Evolutionary conservation across 2,113 vertebrate genomes (phyloP), one percentile per base, ranked within the genome.

Genomic region (Colinus virginianus): DNA sequence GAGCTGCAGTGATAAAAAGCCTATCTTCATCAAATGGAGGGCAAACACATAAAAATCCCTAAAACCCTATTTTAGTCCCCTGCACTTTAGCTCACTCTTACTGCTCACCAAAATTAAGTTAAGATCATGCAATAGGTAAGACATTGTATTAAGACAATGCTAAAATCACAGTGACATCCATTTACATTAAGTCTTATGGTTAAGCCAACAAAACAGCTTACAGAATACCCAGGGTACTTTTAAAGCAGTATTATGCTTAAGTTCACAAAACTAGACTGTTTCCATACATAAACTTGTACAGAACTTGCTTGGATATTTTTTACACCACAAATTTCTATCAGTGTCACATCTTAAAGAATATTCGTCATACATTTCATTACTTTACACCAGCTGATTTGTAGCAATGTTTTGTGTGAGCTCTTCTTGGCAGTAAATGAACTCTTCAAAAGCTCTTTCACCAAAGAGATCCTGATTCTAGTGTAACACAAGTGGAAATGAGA

Each of bases 401-500:
- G 68, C 28, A 74, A n/a, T n/a, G 82, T 36, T 93, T 75, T 64
- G 28, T 64, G 43, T 67, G 42, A 88, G 51, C 36, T 85, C 78
- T 69, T 87, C 59, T 30, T 63, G 61, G 68, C 59, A 77, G 76
- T 30, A 80, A 95, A 28, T 21, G 62, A 49, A 77, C 25, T 83
- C 19, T 90, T 80, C 56, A 92, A 80, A 94, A 85, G 46, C 21
- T 80, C 46, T 45, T 84, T 79, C 43, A 83, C 5, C 30, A 46
- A 83, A 88, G 46, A 78, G 61, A 85, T 64, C 55, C 56, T 7
- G 13, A 91, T 78, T 75, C 56, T 49, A 78, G 38, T 21, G 0
- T 55, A 94, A 92, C 12, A 18, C 55, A 72, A 79, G 70, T 22
- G 90, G 78, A 93, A 95, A 78, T 45, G 78, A 82, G 55, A 94